Evolutionary conservation across 2,888 invertebrate species (phyloP).

Genomic region (Rhagium mordax): DNA sequence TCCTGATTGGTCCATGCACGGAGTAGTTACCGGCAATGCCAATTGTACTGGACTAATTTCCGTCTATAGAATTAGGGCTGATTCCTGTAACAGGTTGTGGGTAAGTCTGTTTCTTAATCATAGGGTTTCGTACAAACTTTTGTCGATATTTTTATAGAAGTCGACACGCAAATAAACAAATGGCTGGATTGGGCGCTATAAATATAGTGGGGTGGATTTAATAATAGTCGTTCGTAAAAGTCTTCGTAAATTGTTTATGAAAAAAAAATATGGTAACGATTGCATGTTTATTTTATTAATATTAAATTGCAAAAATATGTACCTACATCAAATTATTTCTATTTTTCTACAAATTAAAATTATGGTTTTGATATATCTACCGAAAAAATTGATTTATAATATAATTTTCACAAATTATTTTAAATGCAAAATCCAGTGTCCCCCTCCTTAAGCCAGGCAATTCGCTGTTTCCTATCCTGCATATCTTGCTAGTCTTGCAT

Average conservation of each 20-base stretch:
- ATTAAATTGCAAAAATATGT: not conserved
- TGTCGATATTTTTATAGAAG: not conserved
- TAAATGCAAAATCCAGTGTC: no score
- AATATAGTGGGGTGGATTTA: not conserved
- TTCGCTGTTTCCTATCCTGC: no score
- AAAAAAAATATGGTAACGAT: not conserved
- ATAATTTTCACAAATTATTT: not conserved
- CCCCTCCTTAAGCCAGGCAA: no score
- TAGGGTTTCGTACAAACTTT: not conserved
- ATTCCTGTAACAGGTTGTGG: slow-evolving; percentile 89
- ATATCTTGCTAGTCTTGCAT: no score
- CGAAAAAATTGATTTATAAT: not conserved
- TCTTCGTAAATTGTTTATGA: not conserved
- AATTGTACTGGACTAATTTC: slow-evolving; percentile 85
- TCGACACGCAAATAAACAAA: not conserved
- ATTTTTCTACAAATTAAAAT: not conserved
- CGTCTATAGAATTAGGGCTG: slow-evolving; percentile 83
- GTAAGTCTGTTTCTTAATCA: slow-evolving; percentile 52
- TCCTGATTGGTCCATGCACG: slow-evolving; percentile 78
- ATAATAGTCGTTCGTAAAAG: not conserved
- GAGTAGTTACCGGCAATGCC: slow-evolving; percentile 80
- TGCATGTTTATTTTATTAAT: not conserved
- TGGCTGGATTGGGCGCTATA: not conserved
- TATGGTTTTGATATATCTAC: not conserved
- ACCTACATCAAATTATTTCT: not conserved